These are phyloP conservation scores for Ataeniobius toweri DNA, from an alignment of 2,797 vertebrate species.

Conservation along the genomic window DNA sequence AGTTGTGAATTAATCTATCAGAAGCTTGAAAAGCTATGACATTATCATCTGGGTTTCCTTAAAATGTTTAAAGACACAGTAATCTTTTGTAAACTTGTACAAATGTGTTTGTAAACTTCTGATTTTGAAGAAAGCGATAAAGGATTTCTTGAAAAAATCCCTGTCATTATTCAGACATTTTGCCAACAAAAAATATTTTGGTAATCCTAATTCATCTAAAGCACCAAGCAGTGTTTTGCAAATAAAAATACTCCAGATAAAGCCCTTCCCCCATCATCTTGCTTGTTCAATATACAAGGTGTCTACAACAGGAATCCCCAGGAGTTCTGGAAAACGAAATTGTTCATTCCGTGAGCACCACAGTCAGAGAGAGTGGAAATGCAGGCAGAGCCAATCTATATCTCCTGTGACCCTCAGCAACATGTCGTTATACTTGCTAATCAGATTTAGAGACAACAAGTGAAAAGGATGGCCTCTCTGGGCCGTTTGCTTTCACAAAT, in stretches of 20 bases:
- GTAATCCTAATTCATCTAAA: too few relatives aligned
- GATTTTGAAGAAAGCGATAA: too few relatives aligned
- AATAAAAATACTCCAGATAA: slow-evolving; percentile 44
- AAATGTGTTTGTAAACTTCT: background rate
- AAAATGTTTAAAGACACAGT: background rate
- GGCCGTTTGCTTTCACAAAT: slow-evolving; percentile 79
- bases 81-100: background rate
- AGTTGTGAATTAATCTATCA: background rate
- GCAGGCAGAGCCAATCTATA: slow-evolving; percentile 71
- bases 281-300: slow-evolving; percentile 52
- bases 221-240: slow-evolving; percentile 26
- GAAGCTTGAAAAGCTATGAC: background rate
- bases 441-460: slow-evolving; percentile 80
- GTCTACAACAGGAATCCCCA: slow-evolving; percentile 62
- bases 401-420: slow-evolving; percentile 75
- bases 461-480: slow-evolving; percentile 78
- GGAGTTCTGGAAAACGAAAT: slow-evolving; percentile 64
- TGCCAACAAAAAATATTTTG: too few relatives aligned
- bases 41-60: background rate
- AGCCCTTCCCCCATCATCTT: slow-evolving; percentile 26
- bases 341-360: slow-evolving; percentile 69
- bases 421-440: slow-evolving; percentile 80
- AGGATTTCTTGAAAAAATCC: too few relatives aligned
- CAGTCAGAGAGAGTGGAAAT: slow-evolving; percentile 38
- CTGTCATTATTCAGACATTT: too few relatives aligned